Base-by-base conservation (phyloP, 2,113 vertebrate species). In the Clarias macrocephalus region DNA sequence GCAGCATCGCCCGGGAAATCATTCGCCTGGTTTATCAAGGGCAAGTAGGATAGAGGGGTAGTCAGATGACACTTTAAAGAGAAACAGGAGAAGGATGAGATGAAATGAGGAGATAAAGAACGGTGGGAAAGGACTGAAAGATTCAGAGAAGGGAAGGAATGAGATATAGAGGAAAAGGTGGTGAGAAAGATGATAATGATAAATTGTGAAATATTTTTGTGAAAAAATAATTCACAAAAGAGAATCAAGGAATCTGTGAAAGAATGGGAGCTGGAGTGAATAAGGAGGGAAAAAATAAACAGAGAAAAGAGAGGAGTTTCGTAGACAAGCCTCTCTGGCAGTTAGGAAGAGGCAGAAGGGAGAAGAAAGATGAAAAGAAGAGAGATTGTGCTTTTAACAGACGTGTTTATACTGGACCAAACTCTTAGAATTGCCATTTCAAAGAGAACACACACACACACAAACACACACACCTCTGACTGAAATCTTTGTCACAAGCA, bases 331-430 rank as follows among this genome's bases (percentile, higher is more conserved):
- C 6, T 54, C 23, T 79, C 56, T 80, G 54, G 28, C 54, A 30
- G 75, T 56, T 56, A 23, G 62, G 13, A 82, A 82, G 37, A 63
- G 37, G 66, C 19, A 19, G n/a, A 6, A 48, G 25, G 66, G 19
- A 28, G 52, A n/a, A 28, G 57, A 21, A 16, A 25, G 37, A 25
- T 62, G 56, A 57, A 62, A 88, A 89, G 89, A 86, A 80, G 85
- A 21, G 89, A 87, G 85, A n/a, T 91, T 94, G 94, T 95, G 93
- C 93, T 95, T 91, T 89, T 81, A 91, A 19, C 85, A 73, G 88
- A 92, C 86, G 89, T 88, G 86, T 89, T 88, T 92, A 91, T 73
- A 88, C 88, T 87, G 82, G 90, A 84, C 30, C 77, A 57, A 25
- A 65, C 82, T 76, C 33, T 72, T 30, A 48, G 19, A 80, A 80